A percentile compares a stretch with the other conserved stretches of the same genome.
These are phyloP conservation scores for Phataginus tetradactyla DNA, from an alignment of 2,797 vertebrate genomes.

Conservation along the genomic window DNA sequence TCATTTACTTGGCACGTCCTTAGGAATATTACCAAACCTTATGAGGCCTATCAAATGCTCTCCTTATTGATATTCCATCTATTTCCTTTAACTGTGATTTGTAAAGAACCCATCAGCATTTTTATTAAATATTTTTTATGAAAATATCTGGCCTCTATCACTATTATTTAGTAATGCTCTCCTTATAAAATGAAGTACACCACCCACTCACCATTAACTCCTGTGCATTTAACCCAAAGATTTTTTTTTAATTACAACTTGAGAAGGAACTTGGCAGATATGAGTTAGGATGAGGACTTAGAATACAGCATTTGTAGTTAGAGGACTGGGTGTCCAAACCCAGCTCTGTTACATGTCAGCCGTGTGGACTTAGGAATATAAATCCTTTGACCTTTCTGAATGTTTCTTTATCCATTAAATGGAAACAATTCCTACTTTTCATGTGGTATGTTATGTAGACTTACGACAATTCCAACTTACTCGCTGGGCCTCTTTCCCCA, in stretches of 20 bases:
- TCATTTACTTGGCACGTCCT: not conserved
- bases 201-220: not conserved
- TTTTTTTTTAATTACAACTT: not conserved
- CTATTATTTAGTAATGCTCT: constrained; percentile 2
- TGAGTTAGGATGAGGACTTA: not conserved
- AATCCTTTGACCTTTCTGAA: not conserved
- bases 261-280: not conserved
- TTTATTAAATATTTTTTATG: constrained; percentile 23
- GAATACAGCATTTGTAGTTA: not conserved
- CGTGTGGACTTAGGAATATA: not conserved
- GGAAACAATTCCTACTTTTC: not conserved
- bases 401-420: not conserved
- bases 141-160: not conserved
- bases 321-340: not conserved
- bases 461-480: not conserved
- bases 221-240: not conserved
- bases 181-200: constrained; percentile 3
- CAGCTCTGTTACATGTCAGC: not conserved
- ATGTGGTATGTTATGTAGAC: not conserved
- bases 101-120: not conserved
- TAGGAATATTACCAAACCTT: not conserved
- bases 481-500: not conserved
- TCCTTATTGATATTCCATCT: constrained; percentile 16
- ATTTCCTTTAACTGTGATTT: constrained; percentile 34
- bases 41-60: not conserved